Conservation (phyloP, 2,797 vertebrate species). For the Lepidocolaptes lacrymiger region DNA sequence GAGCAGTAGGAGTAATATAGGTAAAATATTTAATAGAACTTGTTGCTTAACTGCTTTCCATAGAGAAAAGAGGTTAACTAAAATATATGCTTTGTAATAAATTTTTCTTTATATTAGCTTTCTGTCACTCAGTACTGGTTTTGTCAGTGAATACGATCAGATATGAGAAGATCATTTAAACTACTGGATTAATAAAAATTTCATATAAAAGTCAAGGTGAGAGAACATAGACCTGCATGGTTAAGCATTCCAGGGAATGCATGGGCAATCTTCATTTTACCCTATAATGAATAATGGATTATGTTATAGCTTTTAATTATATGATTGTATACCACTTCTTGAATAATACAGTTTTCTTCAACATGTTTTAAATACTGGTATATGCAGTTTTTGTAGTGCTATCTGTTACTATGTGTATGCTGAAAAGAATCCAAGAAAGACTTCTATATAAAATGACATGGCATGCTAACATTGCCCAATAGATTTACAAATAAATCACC, state of each 20-base stretch:
- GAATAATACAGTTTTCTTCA: background rate
- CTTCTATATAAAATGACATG: background rate
- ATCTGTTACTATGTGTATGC: background rate
- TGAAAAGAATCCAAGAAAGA: background rate
- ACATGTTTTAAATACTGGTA: background rate
- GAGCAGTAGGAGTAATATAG: background rate
- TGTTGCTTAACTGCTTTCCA: slow-evolving; percentile 21
- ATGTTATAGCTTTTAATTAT: background rate
- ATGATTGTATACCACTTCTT: background rate
- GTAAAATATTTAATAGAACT: background rate
- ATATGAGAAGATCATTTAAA: background rate
- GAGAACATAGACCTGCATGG: background rate
- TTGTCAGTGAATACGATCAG: background rate
- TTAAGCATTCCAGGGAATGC: background rate
- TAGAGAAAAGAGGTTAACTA: background rate
- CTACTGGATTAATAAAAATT: background rate
- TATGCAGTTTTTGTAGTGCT: background rate
- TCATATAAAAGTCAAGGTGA: background rate
- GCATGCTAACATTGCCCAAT: background rate
- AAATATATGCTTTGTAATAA: background rate
- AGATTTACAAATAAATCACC: slow-evolving; percentile 1
- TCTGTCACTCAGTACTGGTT: background rate
- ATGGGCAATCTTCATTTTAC: background rate
- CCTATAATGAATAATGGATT: background rate
- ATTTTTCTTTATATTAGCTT: background rate